Conservation (phyloP, 2,888 invertebrate genomes). For the Xestia rhomboidea region DNA sequence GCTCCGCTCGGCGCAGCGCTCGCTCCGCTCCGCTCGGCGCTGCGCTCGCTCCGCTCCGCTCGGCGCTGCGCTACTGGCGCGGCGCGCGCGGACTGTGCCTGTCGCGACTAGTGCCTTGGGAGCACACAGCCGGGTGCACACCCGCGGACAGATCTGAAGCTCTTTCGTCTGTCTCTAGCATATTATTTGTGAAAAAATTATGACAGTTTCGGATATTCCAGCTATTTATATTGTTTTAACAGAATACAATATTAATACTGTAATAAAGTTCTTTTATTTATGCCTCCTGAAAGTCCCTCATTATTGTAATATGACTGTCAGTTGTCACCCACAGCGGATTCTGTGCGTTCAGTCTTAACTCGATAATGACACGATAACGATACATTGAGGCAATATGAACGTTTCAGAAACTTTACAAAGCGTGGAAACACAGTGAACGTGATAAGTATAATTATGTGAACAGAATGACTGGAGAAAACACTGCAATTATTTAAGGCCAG, state of each 20-base stretch:
- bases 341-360: conserved; percentile 8
- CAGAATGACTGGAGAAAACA: conserved; percentile 16
- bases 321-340: conserved; percentile 1
- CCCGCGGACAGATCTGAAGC: conserved; percentile 55
- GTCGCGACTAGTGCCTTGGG: conserved; percentile 59
- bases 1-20: background rate
- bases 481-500: conserved; percentile 6
- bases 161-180: conserved; percentile 61
- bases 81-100: conserved; percentile 1
- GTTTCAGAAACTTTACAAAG: conserved; percentile 6
- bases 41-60: conserved; percentile 1
- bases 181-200: conserved; percentile 58
- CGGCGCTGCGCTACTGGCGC: conserved; percentile 20
- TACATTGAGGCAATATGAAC: background rate
- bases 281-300: conserved; percentile 13
- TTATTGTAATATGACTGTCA: background rate
- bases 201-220: conserved; percentile 56
- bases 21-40: conserved; percentile 10
- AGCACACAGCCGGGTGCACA: conserved; percentile 51
- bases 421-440: conserved; percentile 5
- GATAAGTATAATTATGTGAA: conserved; percentile 5
- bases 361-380: background rate
- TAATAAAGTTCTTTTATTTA: conserved; percentile 54
- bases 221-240: conserved; percentile 67
- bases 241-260: conserved; percentile 66